Base-by-base conservation (phyloP, 92 coral and sea anemone genomes). In the Palythoa heliodiscus region DNA sequence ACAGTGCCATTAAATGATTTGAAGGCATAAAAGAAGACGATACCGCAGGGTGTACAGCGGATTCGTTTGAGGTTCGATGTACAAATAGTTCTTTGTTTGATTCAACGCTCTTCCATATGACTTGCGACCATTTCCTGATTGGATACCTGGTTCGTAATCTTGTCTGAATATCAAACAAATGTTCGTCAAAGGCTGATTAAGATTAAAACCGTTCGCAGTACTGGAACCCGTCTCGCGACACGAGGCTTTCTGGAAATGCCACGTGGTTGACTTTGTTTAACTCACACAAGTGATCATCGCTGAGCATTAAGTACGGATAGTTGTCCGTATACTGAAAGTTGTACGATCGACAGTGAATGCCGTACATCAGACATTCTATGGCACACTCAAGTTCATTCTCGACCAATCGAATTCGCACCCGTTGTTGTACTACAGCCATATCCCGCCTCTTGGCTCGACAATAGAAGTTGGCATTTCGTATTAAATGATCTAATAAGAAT, bases 361-460 rank as follows among this genome's bases (percentile, higher is more conserved):
- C 93, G 55, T 87, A 83, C 76, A 90, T 83, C 19, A 90, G 78
- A 63, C 93, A 90, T 19, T 83, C 93, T n/a, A 83, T 22, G 48
- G 93, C 93, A 73, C 93, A 90, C 29, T 78, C 86, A 82, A 90
- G 88, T 38, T 90, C 93, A 73, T 61, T 87, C 63, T 76, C 74
- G 54, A 90, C 91, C 76, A 70, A 78, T 13, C 91, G 85, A 48
- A 90, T 90, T 15, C 71, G n/a, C 23, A 87, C 58, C 37, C 93
- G 60, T 66, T 87, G 91, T 8, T 79, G 58, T n/a, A 83, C 55
- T 5, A 90, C 77, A 15, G 75, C 79, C 76, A 76, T 83, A 52
- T 90, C 84, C 53, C 89, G 54, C 72, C 88, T 77, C 76, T 86
- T 76, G 50, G 66, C 93, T 64, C 91, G 88, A 55, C 93, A 90